Evolutionary conservation across 2,113 vertebrate species (phyloP).

Genomic region (Cyrtonyx montezumae): DNA sequence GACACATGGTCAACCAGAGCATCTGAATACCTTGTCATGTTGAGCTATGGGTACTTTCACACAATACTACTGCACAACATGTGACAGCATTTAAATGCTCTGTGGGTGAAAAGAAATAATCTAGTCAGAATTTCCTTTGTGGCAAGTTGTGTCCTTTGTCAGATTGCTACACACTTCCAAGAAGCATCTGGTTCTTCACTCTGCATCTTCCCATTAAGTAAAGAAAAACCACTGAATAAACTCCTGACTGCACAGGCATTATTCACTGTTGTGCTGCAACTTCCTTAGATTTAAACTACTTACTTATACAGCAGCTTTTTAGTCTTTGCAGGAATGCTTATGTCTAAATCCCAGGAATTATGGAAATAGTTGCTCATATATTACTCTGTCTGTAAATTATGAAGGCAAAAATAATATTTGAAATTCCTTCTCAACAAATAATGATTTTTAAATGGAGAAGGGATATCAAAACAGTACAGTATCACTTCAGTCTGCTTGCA

Average conservation of each 20-base stretch:
- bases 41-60: not conserved
- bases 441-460: not conserved
- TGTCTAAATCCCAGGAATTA: not conserved
- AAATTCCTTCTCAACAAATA: not conserved
- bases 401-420: not conserved
- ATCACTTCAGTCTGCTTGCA: not conserved
- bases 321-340: not conserved
- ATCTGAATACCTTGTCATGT: not conserved
- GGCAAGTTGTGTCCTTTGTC: not conserved
- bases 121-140: not conserved
- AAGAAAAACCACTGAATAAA: not conserved
- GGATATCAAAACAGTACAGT: not conserved
- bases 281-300: not conserved
- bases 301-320: not conserved
- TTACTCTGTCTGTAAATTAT: not conserved
- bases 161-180: not conserved
- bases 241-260: not conserved
- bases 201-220: not conserved
- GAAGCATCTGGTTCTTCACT: not conserved
- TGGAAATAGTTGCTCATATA: not conserved
- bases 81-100: not conserved
- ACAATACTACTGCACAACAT: not conserved
- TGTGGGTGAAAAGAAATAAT: rapidly evolving
- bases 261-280: not conserved
- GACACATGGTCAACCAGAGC: not conserved